Conservation (phyloP, 2,888 invertebrate genomes). For the Polylopha cassiicola region DNA sequence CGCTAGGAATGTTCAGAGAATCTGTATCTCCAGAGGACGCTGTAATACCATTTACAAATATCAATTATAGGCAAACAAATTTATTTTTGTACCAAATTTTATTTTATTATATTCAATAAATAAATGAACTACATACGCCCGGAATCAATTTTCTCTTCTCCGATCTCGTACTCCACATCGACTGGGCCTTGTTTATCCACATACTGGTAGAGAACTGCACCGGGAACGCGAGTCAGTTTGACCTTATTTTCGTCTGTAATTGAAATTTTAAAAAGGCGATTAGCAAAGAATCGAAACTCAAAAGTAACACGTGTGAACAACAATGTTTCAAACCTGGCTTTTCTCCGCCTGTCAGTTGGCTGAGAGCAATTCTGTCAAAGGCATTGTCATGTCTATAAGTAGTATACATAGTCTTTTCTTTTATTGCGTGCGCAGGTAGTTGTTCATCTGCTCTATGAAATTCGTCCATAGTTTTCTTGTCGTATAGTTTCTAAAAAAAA, state of each 20-base stretch:
- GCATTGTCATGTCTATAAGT: slow-evolving; percentile 55
- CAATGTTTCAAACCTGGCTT: slow-evolving; percentile 42
- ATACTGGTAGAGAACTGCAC: slow-evolving; percentile 51
- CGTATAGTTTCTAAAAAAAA: slow-evolving; percentile 53
- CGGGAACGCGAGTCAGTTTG: slow-evolving; percentile 55
- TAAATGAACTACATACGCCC: slow-evolving; percentile 35
- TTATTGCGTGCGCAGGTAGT: slow-evolving; percentile 46
- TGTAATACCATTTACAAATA: slow-evolving; percentile 27
- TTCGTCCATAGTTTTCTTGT: slow-evolving; percentile 56
- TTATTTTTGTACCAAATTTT: background rate
- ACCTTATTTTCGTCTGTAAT: slow-evolving; percentile 51
- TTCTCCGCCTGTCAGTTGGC: slow-evolving; percentile 59
- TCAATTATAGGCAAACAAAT: background rate
- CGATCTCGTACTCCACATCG: slow-evolving; percentile 53
- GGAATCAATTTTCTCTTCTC: slow-evolving; percentile 54
- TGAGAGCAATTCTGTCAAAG: slow-evolving; percentile 57
- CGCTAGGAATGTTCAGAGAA: slow-evolving; percentile 41
- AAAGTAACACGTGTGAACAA: background rate
- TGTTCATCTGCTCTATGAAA: slow-evolving; percentile 45
- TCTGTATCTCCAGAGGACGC: slow-evolving; percentile 53
- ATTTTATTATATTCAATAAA: background rate
- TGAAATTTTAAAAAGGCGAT: background rate
- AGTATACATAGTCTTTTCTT: slow-evolving; percentile 38
- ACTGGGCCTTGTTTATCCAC: slow-evolving; percentile 38
- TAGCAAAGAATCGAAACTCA: too few species aligned